Conservation (phyloP, 2,888 invertebrate genomes). For the Dysmachus trigonus region DNA sequence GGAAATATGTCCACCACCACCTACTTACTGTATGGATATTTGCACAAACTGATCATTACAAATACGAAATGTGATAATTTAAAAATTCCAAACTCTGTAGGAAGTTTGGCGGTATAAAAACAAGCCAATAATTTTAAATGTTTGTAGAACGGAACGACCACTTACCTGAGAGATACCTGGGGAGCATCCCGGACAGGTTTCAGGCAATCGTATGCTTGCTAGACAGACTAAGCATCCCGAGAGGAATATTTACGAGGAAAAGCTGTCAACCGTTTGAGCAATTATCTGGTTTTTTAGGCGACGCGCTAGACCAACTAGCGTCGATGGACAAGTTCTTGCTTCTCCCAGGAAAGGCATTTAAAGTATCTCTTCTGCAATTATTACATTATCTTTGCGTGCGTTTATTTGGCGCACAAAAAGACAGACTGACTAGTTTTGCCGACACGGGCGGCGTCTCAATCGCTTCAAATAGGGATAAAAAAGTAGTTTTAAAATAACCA, state of each 20-base stretch:
- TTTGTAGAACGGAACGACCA: not conserved
- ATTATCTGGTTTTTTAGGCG: not conserved
- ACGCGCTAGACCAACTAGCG: not conserved
- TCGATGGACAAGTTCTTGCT: not conserved
- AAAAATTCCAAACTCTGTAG: not conserved
- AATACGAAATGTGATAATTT: not conserved
- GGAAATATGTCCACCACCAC: not conserved
- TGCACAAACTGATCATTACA: not conserved
- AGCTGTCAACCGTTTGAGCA: not conserved
- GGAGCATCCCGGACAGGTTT: not conserved
- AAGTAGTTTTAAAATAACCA: not conserved
- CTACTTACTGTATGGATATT: not conserved
- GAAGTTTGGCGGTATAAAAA: not conserved
- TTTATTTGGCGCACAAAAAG: not conserved
- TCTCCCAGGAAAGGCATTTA: not conserved
- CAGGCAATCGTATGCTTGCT: not conserved
- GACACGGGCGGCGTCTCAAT: too few relatives aligned
- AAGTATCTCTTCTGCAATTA: not conserved
- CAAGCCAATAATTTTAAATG: not conserved
- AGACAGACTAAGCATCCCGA: not conserved
- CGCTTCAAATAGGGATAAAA: not conserved
- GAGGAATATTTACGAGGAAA: not conserved
- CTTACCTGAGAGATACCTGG: not conserved
- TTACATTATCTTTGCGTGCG: not conserved
- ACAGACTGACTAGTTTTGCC: not conserved